Percentiles rank a stretch among this genome's conserved stretches.
Conservation (phyloP, 2,113 vertebrate genomes). For the Lichenostomus cassidix region DNA sequence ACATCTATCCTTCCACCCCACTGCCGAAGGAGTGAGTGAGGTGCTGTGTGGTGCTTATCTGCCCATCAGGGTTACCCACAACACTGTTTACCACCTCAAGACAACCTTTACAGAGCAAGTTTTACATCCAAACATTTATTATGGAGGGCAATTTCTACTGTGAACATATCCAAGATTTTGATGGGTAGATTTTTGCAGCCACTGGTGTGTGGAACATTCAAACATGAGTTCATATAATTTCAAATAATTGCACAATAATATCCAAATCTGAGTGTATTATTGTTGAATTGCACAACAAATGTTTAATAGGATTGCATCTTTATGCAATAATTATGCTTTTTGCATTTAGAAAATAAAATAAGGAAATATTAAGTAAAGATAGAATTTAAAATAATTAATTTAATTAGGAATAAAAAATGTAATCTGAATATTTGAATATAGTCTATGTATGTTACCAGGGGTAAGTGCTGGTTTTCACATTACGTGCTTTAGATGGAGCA, state of each 20-base stretch:
- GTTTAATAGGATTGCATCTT: not conserved
- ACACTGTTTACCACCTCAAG: not conserved
- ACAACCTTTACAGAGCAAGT: not conserved
- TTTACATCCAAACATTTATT: not conserved
- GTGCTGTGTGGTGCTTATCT: not conserved
- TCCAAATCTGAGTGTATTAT: not conserved
- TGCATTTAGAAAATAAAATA: not conserved
- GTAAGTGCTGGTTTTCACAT: not conserved
- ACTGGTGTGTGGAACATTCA: not conserved
- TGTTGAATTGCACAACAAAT: not conserved
- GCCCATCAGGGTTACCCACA: not conserved
- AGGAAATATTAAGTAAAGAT: not conserved
- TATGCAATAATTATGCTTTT: not conserved
- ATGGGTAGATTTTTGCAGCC: not conserved
- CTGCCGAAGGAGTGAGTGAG: not conserved
- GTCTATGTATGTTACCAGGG: not conserved
- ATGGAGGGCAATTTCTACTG: not conserved
- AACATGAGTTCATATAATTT: not conserved
- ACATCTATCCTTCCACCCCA: not conserved
- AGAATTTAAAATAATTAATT: not conserved
- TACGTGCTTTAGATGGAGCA: not conserved
- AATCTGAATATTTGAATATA: not conserved
- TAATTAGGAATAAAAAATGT: not conserved
- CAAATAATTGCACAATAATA: not conserved
- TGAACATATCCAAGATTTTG: not conserved